Evolutionary conservation across 2,113 vertebrate genomes (phyloP).

Genomic region (Neotoma lepida): DNA sequence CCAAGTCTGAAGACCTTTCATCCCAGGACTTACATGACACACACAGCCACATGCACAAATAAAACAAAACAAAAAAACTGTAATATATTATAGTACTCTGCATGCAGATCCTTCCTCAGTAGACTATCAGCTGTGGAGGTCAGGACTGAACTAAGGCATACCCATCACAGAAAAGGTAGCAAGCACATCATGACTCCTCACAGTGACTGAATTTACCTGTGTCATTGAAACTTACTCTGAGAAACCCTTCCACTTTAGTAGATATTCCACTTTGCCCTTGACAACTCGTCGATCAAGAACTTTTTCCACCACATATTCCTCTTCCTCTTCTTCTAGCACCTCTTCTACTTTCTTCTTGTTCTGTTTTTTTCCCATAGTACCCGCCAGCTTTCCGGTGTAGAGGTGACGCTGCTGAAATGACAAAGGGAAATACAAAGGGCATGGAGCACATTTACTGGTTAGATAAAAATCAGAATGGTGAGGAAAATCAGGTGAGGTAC

Average conservation of each 20-base stretch:
- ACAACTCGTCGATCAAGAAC: slow-evolving; percentile 96
- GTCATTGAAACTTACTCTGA: slow-evolving; percentile 90
- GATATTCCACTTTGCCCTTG: slow-evolving; percentile 96
- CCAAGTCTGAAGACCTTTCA: not conserved
- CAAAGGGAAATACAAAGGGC: not conserved
- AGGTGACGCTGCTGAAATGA: slow-evolving; percentile 82
- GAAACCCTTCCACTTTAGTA: slow-evolving; percentile 99
- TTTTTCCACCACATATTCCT: slow-evolving; percentile 98
- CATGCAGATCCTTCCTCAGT: not conserved
- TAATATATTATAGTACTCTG: not conserved
- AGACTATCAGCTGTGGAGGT: slow-evolving; percentile 6
- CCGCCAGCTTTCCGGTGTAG: slow-evolving; percentile 90
- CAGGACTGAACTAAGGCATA: not conserved
- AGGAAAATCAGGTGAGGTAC: not conserved
- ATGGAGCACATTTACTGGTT: not conserved
- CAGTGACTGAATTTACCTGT: not conserved
- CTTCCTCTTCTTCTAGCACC: slow-evolving; percentile 95
- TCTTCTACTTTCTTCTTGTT: slow-evolving; percentile 98
- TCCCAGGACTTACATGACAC: not conserved
- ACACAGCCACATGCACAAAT: not conserved
- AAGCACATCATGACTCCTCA: not conserved
- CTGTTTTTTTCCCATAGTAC: slow-evolving; percentile 92
- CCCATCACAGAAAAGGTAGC: not conserved
- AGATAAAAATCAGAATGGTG: not conserved
- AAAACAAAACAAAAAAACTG: not conserved